phyloP scores from a whole-genome alignment of 2,888 invertebrate genomes.

The Dimorphilus gyrociliatus region DNA sequence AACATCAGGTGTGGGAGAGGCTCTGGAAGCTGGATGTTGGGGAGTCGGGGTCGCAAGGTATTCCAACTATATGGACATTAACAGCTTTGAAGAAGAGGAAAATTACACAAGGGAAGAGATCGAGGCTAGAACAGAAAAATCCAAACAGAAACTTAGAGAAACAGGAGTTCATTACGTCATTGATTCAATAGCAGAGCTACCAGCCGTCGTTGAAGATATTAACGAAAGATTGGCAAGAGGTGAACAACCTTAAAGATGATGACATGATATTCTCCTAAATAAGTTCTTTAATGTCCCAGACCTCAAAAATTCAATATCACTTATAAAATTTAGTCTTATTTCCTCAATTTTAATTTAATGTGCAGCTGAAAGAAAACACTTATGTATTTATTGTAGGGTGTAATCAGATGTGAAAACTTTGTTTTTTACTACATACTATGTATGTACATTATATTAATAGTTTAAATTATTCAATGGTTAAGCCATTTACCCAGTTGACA shows the following conservation, averaged over 20 bases:
- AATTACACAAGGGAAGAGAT: constrained; percentile 20
- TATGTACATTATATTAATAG: too few relatives aligned
- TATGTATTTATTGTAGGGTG: too few relatives aligned
- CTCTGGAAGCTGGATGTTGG: constrained; percentile 36
- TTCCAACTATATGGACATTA: constrained; percentile 36
- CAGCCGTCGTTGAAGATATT: constrained; percentile 31
- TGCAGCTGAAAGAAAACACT: too few relatives aligned
- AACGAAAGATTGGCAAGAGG: constrained; percentile 26
- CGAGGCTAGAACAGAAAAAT: constrained; percentile 13
- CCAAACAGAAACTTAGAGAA: constrained; percentile 23
- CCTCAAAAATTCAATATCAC: too few relatives aligned
- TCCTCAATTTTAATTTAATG: too few relatives aligned
- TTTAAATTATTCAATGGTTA: too few relatives aligned
- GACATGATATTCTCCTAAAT: too few relatives aligned
- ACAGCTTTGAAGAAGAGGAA: constrained; percentile 21
- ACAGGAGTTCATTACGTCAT: constrained; percentile 37
- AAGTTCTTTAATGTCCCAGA: too few relatives aligned
- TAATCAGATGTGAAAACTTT: too few relatives aligned
- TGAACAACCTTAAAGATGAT: constrained; percentile 20
- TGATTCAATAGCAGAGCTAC: constrained; percentile 31
- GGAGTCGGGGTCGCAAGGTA: constrained; percentile 34
- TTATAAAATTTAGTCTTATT: too few relatives aligned
- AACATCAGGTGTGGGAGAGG: constrained; percentile 31
- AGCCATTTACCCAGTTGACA: too few relatives aligned
- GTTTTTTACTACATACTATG: too few relatives aligned